A percentile compares a stretch with the other conserved stretches of the same genome.
These are phyloP conservation scores for Noctilio leporinus DNA, from an alignment of 2,113 vertebrate species.

Conservation along the genomic window DNA sequence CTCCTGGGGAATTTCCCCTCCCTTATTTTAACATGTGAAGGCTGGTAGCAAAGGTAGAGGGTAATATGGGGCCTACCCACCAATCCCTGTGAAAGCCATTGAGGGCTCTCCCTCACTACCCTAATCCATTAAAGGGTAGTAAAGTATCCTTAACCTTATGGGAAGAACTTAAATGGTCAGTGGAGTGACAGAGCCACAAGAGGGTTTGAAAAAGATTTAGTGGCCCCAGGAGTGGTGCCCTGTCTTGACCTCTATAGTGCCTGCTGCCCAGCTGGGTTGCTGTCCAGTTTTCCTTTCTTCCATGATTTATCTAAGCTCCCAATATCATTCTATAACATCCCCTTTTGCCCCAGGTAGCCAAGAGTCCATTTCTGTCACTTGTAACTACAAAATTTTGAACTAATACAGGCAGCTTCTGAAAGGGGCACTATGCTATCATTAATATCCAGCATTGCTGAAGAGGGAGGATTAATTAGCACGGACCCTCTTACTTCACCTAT, in stretches of 20 bases:
- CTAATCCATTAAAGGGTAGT: neutral
- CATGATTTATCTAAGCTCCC: neutral
- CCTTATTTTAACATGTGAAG: neutral
- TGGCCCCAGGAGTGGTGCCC: neutral
- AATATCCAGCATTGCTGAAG: slow-evolving; percentile 42
- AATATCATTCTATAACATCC: neutral
- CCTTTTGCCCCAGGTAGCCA: neutral
- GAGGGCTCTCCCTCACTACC: neutral
- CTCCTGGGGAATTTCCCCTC: neutral
- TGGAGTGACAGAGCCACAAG: neutral
- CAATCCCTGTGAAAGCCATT: neutral
- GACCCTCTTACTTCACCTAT: slow-evolving; percentile 55
- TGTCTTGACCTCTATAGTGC: neutral
- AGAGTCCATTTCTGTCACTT: slow-evolving; percentile 18
- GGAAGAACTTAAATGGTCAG: neutral
- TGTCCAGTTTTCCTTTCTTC: neutral
- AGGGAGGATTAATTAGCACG: slow-evolving; percentile 68
- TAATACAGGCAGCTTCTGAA: neutral
- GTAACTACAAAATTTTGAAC: neutral
- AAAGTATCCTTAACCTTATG: neutral
- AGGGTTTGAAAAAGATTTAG: neutral
- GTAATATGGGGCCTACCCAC: neutral
- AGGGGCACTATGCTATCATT: neutral
- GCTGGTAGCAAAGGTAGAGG: neutral
- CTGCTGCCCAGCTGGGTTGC: neutral